A percentile compares a stretch with the other conserved stretches of the same genome.
Conservation (phyloP, 2,888 invertebrate species). For the Eupithecia dodoneata region DNA sequence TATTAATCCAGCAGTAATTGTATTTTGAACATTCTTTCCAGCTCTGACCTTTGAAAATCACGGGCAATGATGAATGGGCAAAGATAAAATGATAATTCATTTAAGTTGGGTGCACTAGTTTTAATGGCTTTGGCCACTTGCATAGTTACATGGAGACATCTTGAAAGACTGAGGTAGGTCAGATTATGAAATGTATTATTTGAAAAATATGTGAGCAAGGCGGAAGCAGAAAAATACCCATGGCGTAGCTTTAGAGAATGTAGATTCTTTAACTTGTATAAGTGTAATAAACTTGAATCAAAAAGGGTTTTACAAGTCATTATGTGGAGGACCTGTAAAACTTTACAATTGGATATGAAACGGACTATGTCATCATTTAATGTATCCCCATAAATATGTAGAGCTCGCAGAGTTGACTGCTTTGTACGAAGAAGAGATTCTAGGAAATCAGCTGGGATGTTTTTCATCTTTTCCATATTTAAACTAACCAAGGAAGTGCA, state of each 20-base stretch:
- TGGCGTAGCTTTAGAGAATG: conserved; percentile 79
- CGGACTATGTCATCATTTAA: conserved; percentile 79
- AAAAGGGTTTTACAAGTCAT: conserved; percentile 82
- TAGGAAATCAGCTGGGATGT: conserved; percentile 79
- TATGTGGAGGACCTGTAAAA: conserved; percentile 75
- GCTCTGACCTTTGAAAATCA: conserved; percentile 75
- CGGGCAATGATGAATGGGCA: conserved; percentile 79
- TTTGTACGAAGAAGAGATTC: conserved; percentile 76
- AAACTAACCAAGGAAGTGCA: conserved; percentile 79
- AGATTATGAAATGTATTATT: conserved; percentile 77
- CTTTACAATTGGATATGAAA: conserved; percentile 75
- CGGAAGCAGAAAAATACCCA: conserved; percentile 80
- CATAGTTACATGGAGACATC: conserved; percentile 79
- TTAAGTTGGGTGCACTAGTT: conserved; percentile 77
- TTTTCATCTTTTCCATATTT: conserved; percentile 83
- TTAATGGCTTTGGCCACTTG: conserved; percentile 79
- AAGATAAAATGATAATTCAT: conserved; percentile 79
- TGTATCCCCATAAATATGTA: conserved; percentile 81
- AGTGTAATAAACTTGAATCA: conserved; percentile 79
- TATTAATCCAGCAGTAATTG: conserved; percentile 73
- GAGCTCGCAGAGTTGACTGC: conserved; percentile 70
- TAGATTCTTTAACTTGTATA: conserved; percentile 75
- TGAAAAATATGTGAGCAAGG: conserved; percentile 78
- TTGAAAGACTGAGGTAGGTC: conserved; percentile 77
- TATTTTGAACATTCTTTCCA: conserved; percentile 80